Evolutionary conservation across 2,113 vertebrate genomes (phyloP).

Genomic region (Eudorcas thomsonii): DNA sequence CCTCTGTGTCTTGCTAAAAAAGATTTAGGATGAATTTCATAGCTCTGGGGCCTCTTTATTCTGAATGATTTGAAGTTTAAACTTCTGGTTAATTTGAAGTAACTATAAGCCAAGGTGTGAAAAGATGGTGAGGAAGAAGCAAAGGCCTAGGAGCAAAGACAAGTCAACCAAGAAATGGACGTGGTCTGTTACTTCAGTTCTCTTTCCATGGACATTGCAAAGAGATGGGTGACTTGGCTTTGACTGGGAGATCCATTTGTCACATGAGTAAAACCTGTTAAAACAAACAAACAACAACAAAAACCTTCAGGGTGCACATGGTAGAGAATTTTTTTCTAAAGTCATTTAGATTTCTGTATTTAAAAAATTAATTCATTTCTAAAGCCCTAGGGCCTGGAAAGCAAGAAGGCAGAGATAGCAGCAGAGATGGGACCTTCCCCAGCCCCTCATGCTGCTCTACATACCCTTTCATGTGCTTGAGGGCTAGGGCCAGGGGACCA

Average conservation of each 20-base stretch:
- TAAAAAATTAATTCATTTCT: background rate
- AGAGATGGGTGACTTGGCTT: background rate
- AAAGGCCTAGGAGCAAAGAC: background rate
- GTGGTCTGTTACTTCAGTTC: slow-evolving; percentile 53
- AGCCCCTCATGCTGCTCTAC: background rate
- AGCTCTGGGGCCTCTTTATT: slow-evolving; percentile 36
- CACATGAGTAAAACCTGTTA: background rate
- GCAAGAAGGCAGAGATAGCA: background rate
- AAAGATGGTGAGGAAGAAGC: background rate
- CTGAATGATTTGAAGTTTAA: slow-evolving; percentile 50
- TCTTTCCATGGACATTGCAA: slow-evolving; percentile 36
- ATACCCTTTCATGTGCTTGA: background rate
- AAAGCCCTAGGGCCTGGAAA: background rate
- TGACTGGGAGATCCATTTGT: background rate
- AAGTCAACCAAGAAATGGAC: background rate
- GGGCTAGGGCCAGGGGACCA: background rate
- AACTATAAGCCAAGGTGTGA: background rate
- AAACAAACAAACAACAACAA: background rate
- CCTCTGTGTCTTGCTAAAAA: slow-evolving; percentile 39
- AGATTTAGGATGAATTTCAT: slow-evolving; percentile 55
- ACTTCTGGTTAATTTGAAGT: slow-evolving; percentile 51
- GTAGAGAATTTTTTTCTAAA: background rate
- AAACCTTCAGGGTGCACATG: background rate
- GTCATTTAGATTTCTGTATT: background rate
- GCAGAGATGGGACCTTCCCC: background rate